These are phyloP conservation scores for Polypterus bichir DNA, from an alignment of 2,113 vertebrate genomes.

Conservation along the genomic window DNA sequence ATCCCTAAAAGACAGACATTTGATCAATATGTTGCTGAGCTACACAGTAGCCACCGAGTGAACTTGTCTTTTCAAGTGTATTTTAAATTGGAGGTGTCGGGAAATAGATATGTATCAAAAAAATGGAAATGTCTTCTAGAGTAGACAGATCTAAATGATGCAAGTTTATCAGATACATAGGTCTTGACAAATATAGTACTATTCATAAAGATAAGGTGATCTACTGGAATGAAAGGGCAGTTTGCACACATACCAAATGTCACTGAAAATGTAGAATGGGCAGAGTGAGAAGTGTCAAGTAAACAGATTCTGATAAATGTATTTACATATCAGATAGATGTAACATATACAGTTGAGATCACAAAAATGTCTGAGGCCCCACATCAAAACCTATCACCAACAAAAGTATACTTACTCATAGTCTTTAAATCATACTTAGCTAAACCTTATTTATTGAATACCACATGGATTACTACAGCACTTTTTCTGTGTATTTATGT, in stretches of 20 bases:
- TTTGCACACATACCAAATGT: background rate
- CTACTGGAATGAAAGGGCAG: background rate
- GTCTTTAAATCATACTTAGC: too few species aligned
- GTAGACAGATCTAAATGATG: background rate
- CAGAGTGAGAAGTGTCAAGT: too few species aligned
- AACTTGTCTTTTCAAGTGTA: background rate
- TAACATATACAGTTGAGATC: too few species aligned
- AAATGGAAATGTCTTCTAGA: conserved; percentile 1
- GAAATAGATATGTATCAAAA: background rate
- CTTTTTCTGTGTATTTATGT: too few species aligned
- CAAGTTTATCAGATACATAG: background rate
- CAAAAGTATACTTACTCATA: too few species aligned
- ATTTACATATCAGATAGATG: too few species aligned
- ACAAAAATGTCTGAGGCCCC: too few species aligned
- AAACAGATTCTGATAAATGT: too few species aligned
- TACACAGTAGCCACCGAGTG: background rate
- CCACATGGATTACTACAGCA: too few species aligned
- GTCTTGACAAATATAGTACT: background rate
- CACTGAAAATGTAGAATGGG: background rate
- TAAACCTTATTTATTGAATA: too few species aligned
- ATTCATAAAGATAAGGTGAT: background rate
- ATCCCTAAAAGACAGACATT: background rate
- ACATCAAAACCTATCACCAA: too few species aligned
- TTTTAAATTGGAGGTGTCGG: background rate
- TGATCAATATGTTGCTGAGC: conserved; percentile 3